Evolutionary conservation across 2,888 invertebrate genomes (phyloP).

Genomic region (Anoplius nigerrimus): DNA sequence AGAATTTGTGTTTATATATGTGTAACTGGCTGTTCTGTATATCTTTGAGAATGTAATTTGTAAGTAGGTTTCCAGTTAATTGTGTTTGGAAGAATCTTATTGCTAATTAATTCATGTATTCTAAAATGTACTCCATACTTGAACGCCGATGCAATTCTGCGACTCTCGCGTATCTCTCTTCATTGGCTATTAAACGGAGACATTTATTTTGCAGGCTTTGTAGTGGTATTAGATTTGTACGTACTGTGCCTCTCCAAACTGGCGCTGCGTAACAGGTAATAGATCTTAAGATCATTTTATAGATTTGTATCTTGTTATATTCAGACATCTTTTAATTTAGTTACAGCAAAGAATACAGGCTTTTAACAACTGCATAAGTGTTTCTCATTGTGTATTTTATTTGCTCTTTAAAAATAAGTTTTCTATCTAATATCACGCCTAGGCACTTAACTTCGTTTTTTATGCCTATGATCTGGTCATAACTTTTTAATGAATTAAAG

Average conservation of each 20-base stretch:
- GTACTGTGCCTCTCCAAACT: neutral
- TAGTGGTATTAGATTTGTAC: neutral
- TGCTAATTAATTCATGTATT: neutral
- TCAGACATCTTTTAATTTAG: neutral
- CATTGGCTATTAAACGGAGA: slow-evolving; percentile 26
- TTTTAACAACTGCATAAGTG: slow-evolving; percentile 2
- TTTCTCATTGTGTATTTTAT: slow-evolving; percentile 4
- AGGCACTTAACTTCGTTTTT: slow-evolving; percentile 1
- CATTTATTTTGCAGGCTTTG: slow-evolving; percentile 23
- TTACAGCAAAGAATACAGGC: slow-evolving; percentile 9
- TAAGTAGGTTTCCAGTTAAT: neutral
- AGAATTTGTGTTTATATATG: too few relatives aligned
- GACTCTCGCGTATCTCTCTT: slow-evolving; percentile 26
- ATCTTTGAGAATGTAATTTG: too few relatives aligned
- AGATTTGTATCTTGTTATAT: slow-evolving; percentile 6
- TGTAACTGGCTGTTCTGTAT: too few relatives aligned
- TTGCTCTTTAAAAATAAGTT: neutral
- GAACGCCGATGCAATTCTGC: slow-evolving; percentile 21
- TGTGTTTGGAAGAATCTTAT: slow-evolving; percentile 3
- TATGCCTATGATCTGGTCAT: neutral
- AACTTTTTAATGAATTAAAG: neutral
- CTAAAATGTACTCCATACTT: slow-evolving; percentile 1
- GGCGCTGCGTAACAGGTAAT: slow-evolving; percentile 12
- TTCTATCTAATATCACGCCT: neutral
- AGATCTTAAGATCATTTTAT: slow-evolving; percentile 16